Percentiles rank a stretch among this genome's conserved stretches.
Evolutionary conservation across 2,888 invertebrate genomes (phyloP).

Genomic region (Lasius platythorax): DNA sequence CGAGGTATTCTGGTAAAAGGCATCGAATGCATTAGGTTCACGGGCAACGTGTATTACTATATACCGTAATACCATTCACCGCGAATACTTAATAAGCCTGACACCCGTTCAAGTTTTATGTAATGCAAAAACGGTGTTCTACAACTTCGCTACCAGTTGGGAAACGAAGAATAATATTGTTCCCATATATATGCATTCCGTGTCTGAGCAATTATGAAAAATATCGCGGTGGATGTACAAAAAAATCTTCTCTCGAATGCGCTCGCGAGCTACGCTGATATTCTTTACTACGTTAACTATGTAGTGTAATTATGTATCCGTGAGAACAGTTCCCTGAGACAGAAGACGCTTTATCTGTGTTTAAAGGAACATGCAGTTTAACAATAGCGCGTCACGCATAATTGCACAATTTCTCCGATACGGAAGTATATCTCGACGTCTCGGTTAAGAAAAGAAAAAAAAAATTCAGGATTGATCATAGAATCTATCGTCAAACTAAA

Average conservation of each 20-base stretch:
- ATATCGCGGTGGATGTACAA: not conserved
- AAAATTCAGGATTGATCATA: not conserved
- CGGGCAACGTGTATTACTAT: slow-evolving; percentile 60
- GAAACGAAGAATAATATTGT: slow-evolving; percentile 63
- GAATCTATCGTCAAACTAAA: not conserved
- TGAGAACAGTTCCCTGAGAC: slow-evolving; percentile 33
- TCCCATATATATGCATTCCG: slow-evolving; percentile 48
- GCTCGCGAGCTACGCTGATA: not conserved
- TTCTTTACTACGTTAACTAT: slow-evolving; percentile 7
- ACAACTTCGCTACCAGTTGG: slow-evolving; percentile 30
- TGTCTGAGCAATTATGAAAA: slow-evolving; percentile 8
- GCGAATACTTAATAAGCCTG: slow-evolving; percentile 66
- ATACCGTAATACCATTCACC: slow-evolving; percentile 66
- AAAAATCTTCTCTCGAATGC: slow-evolving; percentile 28
- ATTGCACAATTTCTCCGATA: slow-evolving; percentile 55
- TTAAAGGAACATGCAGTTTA: slow-evolving; percentile 21
- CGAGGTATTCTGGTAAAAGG: slow-evolving; percentile 62
- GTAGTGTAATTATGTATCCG: slow-evolving; percentile 23
- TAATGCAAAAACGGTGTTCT: slow-evolving; percentile 62
- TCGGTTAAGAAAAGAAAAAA: not conserved
- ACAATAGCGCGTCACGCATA: slow-evolving; percentile 49
- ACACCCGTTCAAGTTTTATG: slow-evolving; percentile 69
- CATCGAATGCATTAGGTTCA: slow-evolving; percentile 67
- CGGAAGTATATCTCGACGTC: slow-evolving; percentile 17
- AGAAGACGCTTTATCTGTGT: not conserved